Base-by-base conservation (phyloP, 37 sponge, comb jelly and placozoan genomes). In the Dysidea cf. avara region DNA sequence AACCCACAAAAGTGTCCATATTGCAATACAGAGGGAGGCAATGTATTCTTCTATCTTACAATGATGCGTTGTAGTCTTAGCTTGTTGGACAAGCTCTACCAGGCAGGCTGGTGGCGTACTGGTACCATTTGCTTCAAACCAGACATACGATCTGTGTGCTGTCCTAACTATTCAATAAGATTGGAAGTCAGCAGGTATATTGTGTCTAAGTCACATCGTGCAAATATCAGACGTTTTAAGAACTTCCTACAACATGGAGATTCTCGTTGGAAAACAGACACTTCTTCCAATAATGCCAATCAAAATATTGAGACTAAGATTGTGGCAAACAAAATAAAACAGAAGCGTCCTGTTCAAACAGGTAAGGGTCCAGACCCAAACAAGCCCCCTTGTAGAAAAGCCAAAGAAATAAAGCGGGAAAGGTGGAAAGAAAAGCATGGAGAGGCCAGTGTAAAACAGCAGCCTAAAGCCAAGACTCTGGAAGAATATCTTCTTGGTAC, bases 71-170 rank as follows among this genome's bases (percentile, higher is more conserved):
- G 2, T 26, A 17, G 13, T n/a, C n/a, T n/a, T n/a, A n/a, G n/a
- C 30, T 55, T 81, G 7, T 39, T 81, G 0, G 67, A 81, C 3
- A 47, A 48, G 12, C 24, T 81, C 17, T 67, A 74, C 67, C 75
- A 73, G 35, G 37, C 54, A 50, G 66, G 82, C 31, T 81, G 82
- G 82, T 81, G 82, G 82, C 51, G 82, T 28, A 81, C 82, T 3
- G 82, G 82, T 5, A 64, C 72, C 21, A 59, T 81, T 3, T 50
- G 72, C 20, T 81, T 72, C 59, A 26, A 50, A 1, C 82, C 82
- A 1, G 39, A 66, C 4, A 50, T 60, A 26, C 30, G 64, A 40
- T 46, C 18, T 7, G 74, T 81, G 13, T 81, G 82, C 66, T 81
- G 82, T 65, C 82, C 82, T 13, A 51, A 64, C 1, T 81, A 72